Evolutionary conservation across 2,888 invertebrate genomes (phyloP).

Genomic region (Caenorhabditis sp.): DNA sequence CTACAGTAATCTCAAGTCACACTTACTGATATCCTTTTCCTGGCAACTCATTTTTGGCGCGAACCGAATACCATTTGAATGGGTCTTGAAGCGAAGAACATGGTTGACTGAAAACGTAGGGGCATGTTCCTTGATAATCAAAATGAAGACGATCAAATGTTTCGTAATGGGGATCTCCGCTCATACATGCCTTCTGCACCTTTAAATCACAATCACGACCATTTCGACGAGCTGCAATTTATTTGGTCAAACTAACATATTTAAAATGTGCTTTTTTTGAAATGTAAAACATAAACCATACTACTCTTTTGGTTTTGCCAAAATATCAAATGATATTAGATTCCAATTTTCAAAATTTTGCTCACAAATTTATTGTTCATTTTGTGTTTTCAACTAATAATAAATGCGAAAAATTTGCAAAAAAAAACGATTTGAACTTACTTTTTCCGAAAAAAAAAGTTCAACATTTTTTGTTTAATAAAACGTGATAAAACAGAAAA

Average conservation of each 20-base stretch:
- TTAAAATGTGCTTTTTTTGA: too few relatives aligned
- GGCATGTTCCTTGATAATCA: slow-evolving; percentile 67
- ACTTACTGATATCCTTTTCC: slow-evolving; percentile 34
- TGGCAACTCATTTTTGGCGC: slow-evolving; percentile 52
- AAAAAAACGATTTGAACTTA: too few relatives aligned
- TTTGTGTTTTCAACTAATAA: too few relatives aligned
- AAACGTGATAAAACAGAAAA: too few relatives aligned
- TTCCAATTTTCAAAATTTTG: too few relatives aligned
- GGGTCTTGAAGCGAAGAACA: slow-evolving; percentile 34
- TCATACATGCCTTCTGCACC: slow-evolving; percentile 45
- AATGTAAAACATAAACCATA: too few relatives aligned
- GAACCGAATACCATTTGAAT: slow-evolving; percentile 47
- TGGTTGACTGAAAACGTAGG: slow-evolving; percentile 65
- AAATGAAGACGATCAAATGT: slow-evolving; percentile 69
- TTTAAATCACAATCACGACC: slow-evolving; percentile 35
- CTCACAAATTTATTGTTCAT: too few relatives aligned
- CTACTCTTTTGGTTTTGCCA: too few relatives aligned
- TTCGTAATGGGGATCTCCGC: slow-evolving; percentile 70
- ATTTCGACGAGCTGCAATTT: slow-evolving; percentile 26
- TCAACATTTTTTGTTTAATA: too few relatives aligned
- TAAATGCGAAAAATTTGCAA: too few relatives aligned
- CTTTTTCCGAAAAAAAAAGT: too few relatives aligned
- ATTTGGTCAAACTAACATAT: neutral
- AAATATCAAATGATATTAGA: too few relatives aligned
- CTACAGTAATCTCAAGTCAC: neutral